Evolutionary conservation across 2,888 invertebrate genomes (phyloP).

Genomic region (Megalurothrips usitatus): DNA sequence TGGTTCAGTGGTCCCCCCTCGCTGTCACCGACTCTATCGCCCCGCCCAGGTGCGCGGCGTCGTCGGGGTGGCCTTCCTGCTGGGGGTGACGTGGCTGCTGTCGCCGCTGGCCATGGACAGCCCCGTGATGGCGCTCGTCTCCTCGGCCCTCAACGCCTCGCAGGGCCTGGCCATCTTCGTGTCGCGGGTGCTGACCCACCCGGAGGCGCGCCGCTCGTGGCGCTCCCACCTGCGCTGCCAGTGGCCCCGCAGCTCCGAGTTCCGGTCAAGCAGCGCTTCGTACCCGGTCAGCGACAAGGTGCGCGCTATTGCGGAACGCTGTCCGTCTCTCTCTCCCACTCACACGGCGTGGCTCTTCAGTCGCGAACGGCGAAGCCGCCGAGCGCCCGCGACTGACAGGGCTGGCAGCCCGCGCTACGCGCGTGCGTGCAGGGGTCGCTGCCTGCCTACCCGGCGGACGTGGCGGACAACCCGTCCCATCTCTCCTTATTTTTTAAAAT

Average conservation of each 20-base stretch:
- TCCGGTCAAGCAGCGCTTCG: neutral
- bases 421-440: too few species aligned
- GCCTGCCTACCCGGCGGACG: too few species aligned
- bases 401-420: too few species aligned
- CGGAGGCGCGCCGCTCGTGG: neutral
- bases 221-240: neutral
- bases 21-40: neutral
- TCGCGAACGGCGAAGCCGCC: neutral
- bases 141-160: neutral
- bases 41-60: neutral
- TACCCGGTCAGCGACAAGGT: constrained; percentile 3
- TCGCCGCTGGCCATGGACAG: neutral
- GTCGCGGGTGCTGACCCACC: constrained; percentile 14
- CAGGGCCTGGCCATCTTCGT: constrained; percentile 8
- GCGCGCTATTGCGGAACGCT: too few species aligned
- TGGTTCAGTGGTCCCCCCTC: too few species aligned
- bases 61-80: neutral
- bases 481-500: neutral
- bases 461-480: too few species aligned
- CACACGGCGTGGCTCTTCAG: too few species aligned
- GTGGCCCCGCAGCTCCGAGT: neutral
- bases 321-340: too few species aligned
- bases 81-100: constrained; percentile 1
- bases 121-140: neutral
- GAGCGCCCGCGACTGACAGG: too few species aligned